Percentiles rank a stretch among this genome's conserved stretches.
phyloP scores from a whole-genome alignment of 2,113 vertebrate species.

The Sceloporus tristichus region DNA sequence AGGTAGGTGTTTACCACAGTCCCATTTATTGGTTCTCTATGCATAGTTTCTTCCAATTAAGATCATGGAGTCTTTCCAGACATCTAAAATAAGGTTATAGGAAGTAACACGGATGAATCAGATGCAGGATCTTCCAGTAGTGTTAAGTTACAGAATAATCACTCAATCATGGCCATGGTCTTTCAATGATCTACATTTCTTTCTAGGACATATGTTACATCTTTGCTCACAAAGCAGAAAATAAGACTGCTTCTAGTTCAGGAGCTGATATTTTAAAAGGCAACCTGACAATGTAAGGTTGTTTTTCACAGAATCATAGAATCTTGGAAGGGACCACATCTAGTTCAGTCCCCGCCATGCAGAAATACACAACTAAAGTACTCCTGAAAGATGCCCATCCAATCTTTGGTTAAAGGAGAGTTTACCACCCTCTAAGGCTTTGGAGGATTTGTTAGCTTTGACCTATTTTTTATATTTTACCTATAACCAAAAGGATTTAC shows the following conservation, averaged over 20 bases:
- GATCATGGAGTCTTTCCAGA: not conserved
- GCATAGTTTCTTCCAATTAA: not conserved
- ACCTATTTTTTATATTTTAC: no score
- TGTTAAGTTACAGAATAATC: not conserved
- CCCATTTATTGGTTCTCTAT: not conserved
- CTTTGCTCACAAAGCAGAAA: not conserved
- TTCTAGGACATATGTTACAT: not conserved
- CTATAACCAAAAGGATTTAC: no score
- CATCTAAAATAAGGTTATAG: not conserved
- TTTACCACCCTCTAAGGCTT: no score
- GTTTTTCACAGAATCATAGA: no score
- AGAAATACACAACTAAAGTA: no score
- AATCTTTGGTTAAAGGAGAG: no score
- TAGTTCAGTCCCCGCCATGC: no score
- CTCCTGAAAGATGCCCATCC: no score
- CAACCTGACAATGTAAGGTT: no score
- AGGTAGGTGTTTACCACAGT: not conserved
- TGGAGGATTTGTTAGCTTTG: no score
- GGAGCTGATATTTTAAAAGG: no score
- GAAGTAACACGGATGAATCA: not conserved
- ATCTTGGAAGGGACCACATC: not conserved
- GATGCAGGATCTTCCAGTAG: not conserved
- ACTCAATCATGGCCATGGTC: not conserved
- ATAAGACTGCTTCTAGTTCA: no score
- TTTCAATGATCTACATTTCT: not conserved